Evolutionary conservation across 2,888 invertebrate genomes (phyloP).

Genomic region (Mesorhabditis spiculigera): DNA sequence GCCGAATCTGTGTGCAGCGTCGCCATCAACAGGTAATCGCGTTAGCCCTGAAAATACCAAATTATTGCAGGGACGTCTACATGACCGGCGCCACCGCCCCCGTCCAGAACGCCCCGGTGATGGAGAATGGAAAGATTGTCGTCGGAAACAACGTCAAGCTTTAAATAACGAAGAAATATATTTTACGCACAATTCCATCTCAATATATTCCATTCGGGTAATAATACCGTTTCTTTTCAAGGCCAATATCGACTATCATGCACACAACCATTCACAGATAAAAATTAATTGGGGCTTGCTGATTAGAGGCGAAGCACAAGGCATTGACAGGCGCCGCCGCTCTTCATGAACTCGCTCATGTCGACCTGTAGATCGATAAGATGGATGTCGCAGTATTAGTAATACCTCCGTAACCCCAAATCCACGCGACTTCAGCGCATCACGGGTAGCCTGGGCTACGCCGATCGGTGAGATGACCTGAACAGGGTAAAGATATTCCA

Average conservation of each 20-base stretch:
- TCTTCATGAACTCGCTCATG: constrained; percentile 58
- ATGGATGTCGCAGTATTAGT: neutral
- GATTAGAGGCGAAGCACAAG: constrained; percentile 52
- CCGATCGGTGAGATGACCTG: constrained; percentile 56
- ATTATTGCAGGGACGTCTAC: neutral
- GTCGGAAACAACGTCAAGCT: neutral
- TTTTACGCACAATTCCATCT: too few relatives aligned
- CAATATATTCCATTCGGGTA: too few relatives aligned
- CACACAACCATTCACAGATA: too few relatives aligned
- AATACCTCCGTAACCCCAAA: constrained; percentile 44
- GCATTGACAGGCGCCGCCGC: constrained; percentile 58
- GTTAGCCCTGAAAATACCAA: neutral
- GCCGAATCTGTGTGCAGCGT: constrained; percentile 29
- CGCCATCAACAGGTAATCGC: constrained; percentile 21
- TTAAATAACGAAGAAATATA: neutral
- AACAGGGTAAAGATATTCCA: constrained; percentile 20
- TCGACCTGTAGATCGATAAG: constrained; percentile 32
- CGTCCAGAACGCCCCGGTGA: neutral
- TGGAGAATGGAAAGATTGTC: constrained; percentile 6
- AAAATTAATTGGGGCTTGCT: neutral
- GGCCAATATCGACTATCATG: too few relatives aligned
- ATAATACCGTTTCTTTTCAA: too few relatives aligned
- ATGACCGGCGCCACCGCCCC: neutral
- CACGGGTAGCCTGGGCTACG: constrained; percentile 30
- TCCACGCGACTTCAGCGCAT: constrained; percentile 38